These are phyloP conservation scores for Sebastes vulpes DNA, from an alignment of 2,797 vertebrate genomes.

Conservation along the genomic window DNA sequence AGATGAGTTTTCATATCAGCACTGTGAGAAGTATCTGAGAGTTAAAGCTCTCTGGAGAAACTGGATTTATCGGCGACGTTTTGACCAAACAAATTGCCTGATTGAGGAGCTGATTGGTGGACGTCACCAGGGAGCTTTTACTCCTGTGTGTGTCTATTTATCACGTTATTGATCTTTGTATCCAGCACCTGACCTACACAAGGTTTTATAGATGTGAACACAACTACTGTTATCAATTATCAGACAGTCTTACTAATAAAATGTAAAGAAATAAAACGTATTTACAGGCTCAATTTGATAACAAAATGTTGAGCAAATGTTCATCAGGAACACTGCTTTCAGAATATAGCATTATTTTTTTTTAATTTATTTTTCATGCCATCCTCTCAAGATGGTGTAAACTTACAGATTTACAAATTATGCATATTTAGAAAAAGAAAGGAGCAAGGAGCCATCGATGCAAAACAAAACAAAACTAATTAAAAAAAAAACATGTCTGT, in stretches of 20 bases:
- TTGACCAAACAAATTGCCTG: not conserved
- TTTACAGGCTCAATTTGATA: too few species aligned
- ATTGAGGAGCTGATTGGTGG: not conserved
- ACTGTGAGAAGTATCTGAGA: not conserved
- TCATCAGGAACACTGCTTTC: not conserved
- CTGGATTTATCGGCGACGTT: not conserved
- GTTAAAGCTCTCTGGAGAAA: not conserved
- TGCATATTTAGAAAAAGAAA: too few species aligned
- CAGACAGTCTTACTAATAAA: not conserved
- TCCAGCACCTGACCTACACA: not conserved
- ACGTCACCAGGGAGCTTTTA: not conserved
- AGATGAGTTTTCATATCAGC: constrained; percentile 1
- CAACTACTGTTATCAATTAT: not conserved
- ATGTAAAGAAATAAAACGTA: too few species aligned
- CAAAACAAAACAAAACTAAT: too few species aligned
- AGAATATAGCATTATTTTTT: too few species aligned
- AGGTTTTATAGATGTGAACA: not conserved
- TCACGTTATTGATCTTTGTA: not conserved
- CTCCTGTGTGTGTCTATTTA: not conserved
- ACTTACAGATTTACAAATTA: too few species aligned
- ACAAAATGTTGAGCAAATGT: not conserved
- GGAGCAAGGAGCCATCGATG: too few species aligned
- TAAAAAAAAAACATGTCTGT: too few species aligned
- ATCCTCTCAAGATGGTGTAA: too few species aligned
- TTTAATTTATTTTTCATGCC: too few species aligned